Conservation (phyloP, 1,140 invertebrate genomes). For the Copidosoma floridanum region DNA sequence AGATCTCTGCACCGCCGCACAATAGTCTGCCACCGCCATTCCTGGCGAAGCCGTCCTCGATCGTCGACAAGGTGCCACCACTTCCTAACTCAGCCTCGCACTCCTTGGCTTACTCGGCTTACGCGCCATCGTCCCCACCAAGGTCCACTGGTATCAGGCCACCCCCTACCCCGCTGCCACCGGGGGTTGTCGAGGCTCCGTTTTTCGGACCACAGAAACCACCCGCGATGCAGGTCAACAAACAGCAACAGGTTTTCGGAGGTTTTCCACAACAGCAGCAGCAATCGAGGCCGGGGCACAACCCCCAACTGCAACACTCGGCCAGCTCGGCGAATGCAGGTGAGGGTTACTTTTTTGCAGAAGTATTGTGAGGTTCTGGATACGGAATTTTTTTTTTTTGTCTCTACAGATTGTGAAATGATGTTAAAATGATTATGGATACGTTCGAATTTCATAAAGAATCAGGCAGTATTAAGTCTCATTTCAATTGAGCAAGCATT, state of each 20-base stretch:
- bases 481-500: too few relatives aligned
- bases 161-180: background rate
- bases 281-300: background rate
- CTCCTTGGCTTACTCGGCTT: slow-evolving; percentile 46
- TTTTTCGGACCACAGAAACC: background rate
- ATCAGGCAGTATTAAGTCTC: too few relatives aligned
- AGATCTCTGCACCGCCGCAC: slow-evolving; percentile 34
- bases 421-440: too few relatives aligned
- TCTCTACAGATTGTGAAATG: too few relatives aligned
- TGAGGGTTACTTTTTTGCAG: too few relatives aligned
- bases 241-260: background rate
- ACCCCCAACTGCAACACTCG: too few relatives aligned
- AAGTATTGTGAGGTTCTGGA: too few relatives aligned
- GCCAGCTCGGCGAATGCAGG: too few relatives aligned
- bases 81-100: slow-evolving; percentile 35
- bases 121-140: slow-evolving; percentile 25
- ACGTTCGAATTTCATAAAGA: too few relatives aligned
- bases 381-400: too few relatives aligned
- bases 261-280: background rate
- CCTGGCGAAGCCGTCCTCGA: slow-evolving; percentile 18
- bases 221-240: background rate
- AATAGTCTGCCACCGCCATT: slow-evolving; percentile 32
- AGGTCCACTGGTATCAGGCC: background rate
- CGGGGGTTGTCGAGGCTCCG: background rate
- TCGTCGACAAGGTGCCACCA: slow-evolving; percentile 31